Conservation (phyloP, 1,140 invertebrate species). For the Sarcophaga peregrina region DNA sequence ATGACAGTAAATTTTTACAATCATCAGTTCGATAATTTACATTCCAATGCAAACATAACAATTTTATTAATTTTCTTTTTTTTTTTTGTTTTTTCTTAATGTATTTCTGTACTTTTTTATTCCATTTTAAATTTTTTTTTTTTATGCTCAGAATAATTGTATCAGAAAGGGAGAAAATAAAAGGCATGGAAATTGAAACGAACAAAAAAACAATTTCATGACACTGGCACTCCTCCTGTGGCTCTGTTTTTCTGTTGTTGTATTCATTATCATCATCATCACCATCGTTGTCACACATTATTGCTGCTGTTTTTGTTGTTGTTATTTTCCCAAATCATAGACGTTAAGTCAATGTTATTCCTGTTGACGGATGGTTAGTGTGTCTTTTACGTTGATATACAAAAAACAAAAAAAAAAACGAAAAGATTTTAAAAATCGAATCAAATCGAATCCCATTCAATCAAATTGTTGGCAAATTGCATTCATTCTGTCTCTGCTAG, state of each 20-base stretch:
- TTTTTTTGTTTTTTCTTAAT: background rate
- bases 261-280: background rate
- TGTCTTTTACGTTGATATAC: background rate
- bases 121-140: too few species aligned
- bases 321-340: too few species aligned
- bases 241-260: too few species aligned
- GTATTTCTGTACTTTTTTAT: too few species aligned
- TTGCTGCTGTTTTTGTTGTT: background rate
- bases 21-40: constrained; percentile 25
- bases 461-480: constrained; percentile 41
- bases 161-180: background rate
- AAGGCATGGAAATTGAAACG: too few species aligned
- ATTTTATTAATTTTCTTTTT: constrained; percentile 1
- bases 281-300: background rate
- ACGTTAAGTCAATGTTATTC: too few species aligned
- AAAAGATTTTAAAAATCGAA: constrained; percentile 34
- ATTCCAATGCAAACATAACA: constrained; percentile 27
- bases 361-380: background rate
- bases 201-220: too few species aligned
- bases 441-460: constrained; percentile 41
- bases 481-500: background rate
- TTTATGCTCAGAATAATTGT: background rate
- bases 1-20: constrained; percentile 5
- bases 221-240: too few species aligned
- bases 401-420: background rate